Base-by-base conservation (phyloP, 1,140 invertebrate genomes). In the Lethrus apterus region DNA sequence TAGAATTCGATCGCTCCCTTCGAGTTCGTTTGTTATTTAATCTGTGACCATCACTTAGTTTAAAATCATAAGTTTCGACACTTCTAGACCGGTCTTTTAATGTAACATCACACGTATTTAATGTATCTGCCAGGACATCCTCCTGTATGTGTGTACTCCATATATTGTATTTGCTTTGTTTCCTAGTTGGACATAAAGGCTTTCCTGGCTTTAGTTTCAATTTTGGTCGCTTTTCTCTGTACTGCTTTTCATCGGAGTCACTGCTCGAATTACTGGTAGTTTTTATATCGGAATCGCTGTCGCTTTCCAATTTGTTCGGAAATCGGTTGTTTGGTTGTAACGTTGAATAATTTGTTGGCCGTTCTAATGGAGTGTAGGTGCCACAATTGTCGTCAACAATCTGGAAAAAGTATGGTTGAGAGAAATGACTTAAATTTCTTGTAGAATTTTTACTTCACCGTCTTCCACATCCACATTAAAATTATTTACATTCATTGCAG, bases 91-190 rank as follows among this genome's bases (percentile, higher is more conserved):
- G 67, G 54, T 69, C 63, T 48, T 64, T 74, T 32, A 67, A 68
- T 2, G 70, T 78, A 9, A 80, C 76, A 50, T 74, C 74, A 56
- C 74, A 77, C 2, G 70, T 73, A 4, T 74, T 69, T 56, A 81
- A 68, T 46, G 78, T 73, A 60, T 79, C 75, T 2, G 74, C 73
- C 10, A 80, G 57, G 0, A 75, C 70, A 48, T 80, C 77, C 54
- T 80, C 78, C 58, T 80, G 75, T 2, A 77, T 58, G 23, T 76
- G 72, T 1, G 67, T 70, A 44, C 74, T 72, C 78, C 78, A 80
- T 45, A 80, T 71, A 55, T 79, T 77, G 52, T 78, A 80, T 55
- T 78, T 80, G 17, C 78, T 70, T 1, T 38, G 19, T 40, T 24
- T 51, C 51, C 46, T 10, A 57, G 42, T 13, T 59, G 55, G 44